Conservation (phyloP, 2,113 vertebrate genomes). For the Hippopotamus amphibius region DNA sequence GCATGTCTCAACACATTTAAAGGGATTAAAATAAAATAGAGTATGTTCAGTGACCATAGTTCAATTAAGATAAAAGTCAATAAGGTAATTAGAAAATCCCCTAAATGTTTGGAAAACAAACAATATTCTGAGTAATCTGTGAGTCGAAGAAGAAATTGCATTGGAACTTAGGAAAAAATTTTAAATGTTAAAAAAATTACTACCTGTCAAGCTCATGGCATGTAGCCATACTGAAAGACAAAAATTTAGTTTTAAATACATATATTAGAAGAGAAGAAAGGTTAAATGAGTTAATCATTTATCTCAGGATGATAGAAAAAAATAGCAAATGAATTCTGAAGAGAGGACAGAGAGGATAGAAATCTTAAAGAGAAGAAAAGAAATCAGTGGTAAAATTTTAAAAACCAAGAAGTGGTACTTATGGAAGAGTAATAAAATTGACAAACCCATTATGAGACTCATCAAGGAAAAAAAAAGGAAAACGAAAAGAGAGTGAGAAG, state of each 20-base stretch:
- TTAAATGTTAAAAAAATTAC: background rate
- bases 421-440: background rate
- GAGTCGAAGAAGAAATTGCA: background rate
- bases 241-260: background rate
- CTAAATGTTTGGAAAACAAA: background rate
- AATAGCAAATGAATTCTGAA: background rate
- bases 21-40: background rate
- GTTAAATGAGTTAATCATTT: background rate
- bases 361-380: background rate
- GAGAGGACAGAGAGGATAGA: background rate
- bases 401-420: background rate
- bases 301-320: background rate
- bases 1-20: background rate
- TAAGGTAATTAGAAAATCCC: background rate
- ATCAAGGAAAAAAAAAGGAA: background rate
- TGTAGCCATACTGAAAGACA: background rate
- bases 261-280: background rate
- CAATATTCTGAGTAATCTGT: background rate
- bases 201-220: background rate
- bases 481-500: background rate
- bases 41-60: background rate
- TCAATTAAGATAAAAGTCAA: background rate
- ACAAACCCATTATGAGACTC: background rate
- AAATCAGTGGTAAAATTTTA: background rate
- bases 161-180: background rate